Evolutionary conservation across 2,888 invertebrate genomes (phyloP).

Genomic region (Furcula furcula): DNA sequence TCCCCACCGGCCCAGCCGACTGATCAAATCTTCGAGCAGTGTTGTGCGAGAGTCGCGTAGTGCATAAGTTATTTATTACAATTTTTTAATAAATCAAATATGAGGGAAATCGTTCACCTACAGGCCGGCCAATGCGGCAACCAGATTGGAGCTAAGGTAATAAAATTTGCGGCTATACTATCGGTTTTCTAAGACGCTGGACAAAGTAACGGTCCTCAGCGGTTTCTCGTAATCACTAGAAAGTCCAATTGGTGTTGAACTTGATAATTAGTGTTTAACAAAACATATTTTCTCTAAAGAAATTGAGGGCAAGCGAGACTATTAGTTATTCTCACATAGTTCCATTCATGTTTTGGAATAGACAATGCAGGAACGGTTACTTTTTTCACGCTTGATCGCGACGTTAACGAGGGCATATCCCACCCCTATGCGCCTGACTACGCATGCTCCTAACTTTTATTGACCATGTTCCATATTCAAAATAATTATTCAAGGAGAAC

Average conservation of each 20-base stretch:
- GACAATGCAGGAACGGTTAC: conserved; percentile 35
- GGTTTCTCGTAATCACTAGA: conserved; percentile 15
- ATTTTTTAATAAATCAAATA: conserved; percentile 70
- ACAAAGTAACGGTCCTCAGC: conserved; percentile 19
- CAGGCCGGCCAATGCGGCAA: conserved; percentile 93
- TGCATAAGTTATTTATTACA: conserved; percentile 69
- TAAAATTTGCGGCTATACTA: conserved; percentile 12
- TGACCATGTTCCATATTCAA: not conserved
- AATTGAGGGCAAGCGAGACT: conserved; percentile 21
- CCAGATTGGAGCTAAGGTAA: conserved; percentile 87
- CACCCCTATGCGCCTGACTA: conserved; percentile 17
- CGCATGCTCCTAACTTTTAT: conserved; percentile 16
- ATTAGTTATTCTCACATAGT: conserved; percentile 46
- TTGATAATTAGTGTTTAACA: not conserved
- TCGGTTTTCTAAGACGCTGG: conserved; percentile 10
- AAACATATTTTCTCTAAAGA: conserved; percentile 16
- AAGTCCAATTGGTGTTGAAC: conserved; percentile 11
- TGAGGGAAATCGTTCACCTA: conserved; percentile 92
- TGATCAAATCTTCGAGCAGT: conserved; percentile 71
- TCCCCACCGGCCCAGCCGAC: conserved; percentile 54
- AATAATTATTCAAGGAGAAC: not conserved
- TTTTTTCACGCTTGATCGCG: conserved; percentile 40
- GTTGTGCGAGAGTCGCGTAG: conserved; percentile 72
- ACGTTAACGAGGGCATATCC: conserved; percentile 27
- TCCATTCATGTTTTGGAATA: conserved; percentile 44